Evolutionary conservation across 2,888 invertebrate species (phyloP).

Genomic region (Cephus runcator): DNA sequence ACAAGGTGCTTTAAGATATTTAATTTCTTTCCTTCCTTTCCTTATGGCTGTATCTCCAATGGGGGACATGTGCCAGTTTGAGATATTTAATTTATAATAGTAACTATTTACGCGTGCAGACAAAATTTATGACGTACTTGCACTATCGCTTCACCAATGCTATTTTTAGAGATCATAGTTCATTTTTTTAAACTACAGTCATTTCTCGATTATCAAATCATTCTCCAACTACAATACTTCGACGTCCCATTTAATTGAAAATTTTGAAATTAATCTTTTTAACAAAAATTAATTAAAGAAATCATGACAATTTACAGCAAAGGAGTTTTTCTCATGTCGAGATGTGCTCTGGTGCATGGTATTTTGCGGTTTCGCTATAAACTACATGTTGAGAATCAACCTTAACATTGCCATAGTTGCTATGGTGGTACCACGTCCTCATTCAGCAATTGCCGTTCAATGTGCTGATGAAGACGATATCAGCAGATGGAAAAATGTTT

Average conservation of each 20-base stretch:
- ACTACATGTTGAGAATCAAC: conserved; percentile 77
- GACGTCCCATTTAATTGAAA: no score
- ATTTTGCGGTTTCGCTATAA: conserved; percentile 75
- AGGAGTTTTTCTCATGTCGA: conserved; percentile 56
- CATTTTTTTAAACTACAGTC: no score
- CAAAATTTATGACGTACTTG: background rate
- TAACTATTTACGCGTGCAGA: background rate
- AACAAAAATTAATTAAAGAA: background rate
- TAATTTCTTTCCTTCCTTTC: no score
- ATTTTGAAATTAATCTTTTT: background rate
- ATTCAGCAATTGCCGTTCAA: conserved; percentile 42
- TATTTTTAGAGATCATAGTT: no score
- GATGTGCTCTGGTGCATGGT: conserved; percentile 73
- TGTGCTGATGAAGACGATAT: conserved; percentile 39
- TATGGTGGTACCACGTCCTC: conserved; percentile 67
- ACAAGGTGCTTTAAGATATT: background rate
- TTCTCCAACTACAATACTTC: no score
- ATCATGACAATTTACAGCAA: conserved; percentile 26
- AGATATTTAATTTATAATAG: background rate
- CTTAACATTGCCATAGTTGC: conserved; percentile 76
- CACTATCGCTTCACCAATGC: no score
- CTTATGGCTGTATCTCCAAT: no score
- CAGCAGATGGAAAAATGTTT: conserved; percentile 10
- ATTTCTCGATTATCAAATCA: no score
- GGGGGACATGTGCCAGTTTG: no score